Conservation (phyloP, 2,113 vertebrate genomes). For the Hipposideros armiger region DNA sequence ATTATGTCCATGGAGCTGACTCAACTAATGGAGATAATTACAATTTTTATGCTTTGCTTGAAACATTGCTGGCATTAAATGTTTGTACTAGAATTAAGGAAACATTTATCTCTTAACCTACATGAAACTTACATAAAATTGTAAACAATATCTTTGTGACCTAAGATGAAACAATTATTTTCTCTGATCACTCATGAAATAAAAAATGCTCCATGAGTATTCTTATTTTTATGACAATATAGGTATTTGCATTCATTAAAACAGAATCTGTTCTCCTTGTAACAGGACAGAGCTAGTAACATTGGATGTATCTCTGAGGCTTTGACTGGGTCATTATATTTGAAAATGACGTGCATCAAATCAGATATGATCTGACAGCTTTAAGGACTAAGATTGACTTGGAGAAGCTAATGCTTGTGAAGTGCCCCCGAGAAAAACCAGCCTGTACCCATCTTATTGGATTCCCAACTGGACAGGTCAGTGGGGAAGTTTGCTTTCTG, state of each 20-base stretch:
- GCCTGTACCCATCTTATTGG: background rate
- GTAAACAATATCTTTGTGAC: background rate
- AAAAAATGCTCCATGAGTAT: background rate
- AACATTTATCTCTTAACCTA: background rate
- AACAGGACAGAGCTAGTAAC: background rate
- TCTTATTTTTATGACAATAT: background rate
- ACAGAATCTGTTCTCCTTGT: background rate
- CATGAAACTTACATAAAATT: background rate
- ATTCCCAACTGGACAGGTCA: background rate
- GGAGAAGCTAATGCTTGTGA: background rate
- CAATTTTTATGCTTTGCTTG: no score
- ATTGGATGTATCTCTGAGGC: background rate
- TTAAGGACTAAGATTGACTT: background rate
- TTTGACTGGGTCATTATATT: background rate
- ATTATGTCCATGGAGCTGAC: no score
- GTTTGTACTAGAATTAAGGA: no score
- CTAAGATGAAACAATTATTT: background rate
- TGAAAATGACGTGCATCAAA: background rate
- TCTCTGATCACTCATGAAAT: background rate
- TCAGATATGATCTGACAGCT: background rate
- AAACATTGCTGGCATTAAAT: no score
- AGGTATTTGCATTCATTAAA: no score
- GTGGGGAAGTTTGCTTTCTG: background rate
- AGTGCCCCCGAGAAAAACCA: background rate
- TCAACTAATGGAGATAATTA: no score